phyloP scores from a whole-genome alignment of 2,797 vertebrate species.

The Onychomys leucogaster region DNA sequence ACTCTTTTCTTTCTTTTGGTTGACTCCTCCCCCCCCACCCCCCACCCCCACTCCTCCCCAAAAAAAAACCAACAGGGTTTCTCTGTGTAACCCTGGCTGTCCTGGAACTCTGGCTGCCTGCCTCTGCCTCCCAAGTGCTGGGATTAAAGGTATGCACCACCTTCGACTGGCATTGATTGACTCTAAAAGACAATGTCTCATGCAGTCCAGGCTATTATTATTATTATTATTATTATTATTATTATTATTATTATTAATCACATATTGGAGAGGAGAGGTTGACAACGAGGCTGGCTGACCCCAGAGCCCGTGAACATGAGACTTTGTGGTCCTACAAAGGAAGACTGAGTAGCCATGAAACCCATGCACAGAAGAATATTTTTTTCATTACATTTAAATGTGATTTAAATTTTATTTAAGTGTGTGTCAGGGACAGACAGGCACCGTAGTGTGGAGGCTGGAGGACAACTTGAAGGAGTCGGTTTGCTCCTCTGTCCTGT shows the following conservation, averaged over 20 bases:
- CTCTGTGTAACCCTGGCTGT: background rate
- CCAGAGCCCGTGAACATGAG: background rate
- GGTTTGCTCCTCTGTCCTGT: too few relatives aligned
- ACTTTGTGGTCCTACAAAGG: background rate
- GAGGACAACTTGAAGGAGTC: background rate
- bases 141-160: background rate
- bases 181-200: background rate
- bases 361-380: background rate
- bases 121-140: background rate
- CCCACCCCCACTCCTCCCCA: too few relatives aligned
- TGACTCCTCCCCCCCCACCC: background rate
- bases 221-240: too few relatives aligned
- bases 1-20: background rate
- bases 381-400: background rate
- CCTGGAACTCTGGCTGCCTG: background rate
- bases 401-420: background rate
- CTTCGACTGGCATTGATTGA: too few relatives aligned
- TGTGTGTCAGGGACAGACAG: background rate
- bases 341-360: background rate
- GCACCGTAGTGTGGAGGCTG: background rate
- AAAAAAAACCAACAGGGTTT: too few relatives aligned
- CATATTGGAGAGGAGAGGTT: background rate
- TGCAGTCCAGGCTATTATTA: background rate
- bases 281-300: constrained; percentile 4
- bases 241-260: too few relatives aligned